phyloP scores from a whole-genome alignment of 2,113 vertebrate genomes.

The Sakesphorus luctuosus region DNA sequence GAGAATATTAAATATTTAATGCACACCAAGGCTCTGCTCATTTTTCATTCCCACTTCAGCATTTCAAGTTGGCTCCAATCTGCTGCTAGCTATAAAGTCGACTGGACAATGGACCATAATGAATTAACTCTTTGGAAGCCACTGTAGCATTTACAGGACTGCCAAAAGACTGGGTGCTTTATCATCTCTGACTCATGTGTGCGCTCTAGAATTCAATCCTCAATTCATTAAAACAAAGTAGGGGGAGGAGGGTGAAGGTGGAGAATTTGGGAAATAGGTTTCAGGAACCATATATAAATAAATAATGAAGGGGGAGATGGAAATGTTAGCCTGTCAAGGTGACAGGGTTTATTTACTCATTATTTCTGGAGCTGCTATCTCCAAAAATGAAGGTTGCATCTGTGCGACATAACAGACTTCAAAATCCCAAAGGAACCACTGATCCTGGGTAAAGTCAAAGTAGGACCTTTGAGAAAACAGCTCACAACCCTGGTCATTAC shows the following conservation, averaged over 20 bases:
- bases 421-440: not conserved
- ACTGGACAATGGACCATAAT: conserved; percentile 75
- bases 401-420: not conserved
- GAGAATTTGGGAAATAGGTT: conserved; percentile 53
- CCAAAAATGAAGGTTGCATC: not conserved
- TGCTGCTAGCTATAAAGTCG: conserved; percentile 72
- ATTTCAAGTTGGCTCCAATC: conserved; percentile 70
- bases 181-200: conserved; percentile 40
- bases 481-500: not conserved
- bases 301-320: not conserved
- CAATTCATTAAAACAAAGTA: conserved; percentile 52
- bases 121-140: conserved; percentile 74
- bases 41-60: conserved; percentile 84
- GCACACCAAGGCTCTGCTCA: conserved; percentile 72
- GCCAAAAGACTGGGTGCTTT: conserved; percentile 27
- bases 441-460: not conserved
- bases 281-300: conserved; percentile 39
- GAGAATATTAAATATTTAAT: conserved; percentile 88
- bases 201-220: conserved; percentile 42
- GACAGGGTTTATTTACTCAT: conserved; percentile 4
- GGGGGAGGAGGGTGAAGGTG: not conserved
- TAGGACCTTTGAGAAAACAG: not conserved
- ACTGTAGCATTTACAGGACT: conserved; percentile 55
- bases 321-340: conserved; percentile 21
- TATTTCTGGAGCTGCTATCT: not conserved